Evolutionary conservation across 2,888 invertebrate genomes (phyloP).

Genomic region (Cryptus armator): DNA sequence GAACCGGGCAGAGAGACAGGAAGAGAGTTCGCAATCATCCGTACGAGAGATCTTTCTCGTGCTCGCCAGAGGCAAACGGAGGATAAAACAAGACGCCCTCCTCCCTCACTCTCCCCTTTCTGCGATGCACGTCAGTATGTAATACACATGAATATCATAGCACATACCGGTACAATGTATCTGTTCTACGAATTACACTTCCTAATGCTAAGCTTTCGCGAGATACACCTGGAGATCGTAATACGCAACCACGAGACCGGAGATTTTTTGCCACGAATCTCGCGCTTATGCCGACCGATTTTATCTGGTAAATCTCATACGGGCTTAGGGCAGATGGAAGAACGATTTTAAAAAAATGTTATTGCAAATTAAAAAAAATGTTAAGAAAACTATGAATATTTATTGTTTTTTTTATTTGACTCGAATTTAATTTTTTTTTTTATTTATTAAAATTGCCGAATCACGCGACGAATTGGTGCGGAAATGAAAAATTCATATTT

Average conservation of each 20-base stretch:
- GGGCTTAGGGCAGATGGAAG: too few relatives aligned
- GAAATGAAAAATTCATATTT: too few relatives aligned
- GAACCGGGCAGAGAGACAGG: conserved; percentile 30
- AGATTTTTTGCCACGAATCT: background rate
- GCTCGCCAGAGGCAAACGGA: conserved; percentile 6
- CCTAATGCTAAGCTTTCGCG: conserved; percentile 11
- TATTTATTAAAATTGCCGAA: too few relatives aligned
- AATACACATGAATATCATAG: conserved; percentile 14
- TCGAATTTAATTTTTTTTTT: too few relatives aligned
- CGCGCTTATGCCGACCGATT: background rate
- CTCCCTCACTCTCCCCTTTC: conserved; percentile 3
- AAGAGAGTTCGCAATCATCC: conserved; percentile 55
- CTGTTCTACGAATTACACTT: conserved; percentile 27
- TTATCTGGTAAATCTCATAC: too few relatives aligned
- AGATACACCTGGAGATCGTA: conserved; percentile 8
- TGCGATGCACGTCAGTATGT: conserved; percentile 23
- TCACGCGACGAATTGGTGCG: too few relatives aligned
- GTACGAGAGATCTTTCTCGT: conserved; percentile 32
- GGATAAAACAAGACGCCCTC: background rate
- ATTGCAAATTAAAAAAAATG: too few relatives aligned
- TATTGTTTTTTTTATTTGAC: too few relatives aligned
- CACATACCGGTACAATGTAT: conserved; percentile 43
- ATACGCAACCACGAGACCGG: background rate
- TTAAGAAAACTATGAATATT: too few relatives aligned
- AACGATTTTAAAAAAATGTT: too few relatives aligned